These are phyloP conservation scores for Pedetes capensis DNA, from an alignment of 2,113 vertebrate genomes.

Conservation along the genomic window DNA sequence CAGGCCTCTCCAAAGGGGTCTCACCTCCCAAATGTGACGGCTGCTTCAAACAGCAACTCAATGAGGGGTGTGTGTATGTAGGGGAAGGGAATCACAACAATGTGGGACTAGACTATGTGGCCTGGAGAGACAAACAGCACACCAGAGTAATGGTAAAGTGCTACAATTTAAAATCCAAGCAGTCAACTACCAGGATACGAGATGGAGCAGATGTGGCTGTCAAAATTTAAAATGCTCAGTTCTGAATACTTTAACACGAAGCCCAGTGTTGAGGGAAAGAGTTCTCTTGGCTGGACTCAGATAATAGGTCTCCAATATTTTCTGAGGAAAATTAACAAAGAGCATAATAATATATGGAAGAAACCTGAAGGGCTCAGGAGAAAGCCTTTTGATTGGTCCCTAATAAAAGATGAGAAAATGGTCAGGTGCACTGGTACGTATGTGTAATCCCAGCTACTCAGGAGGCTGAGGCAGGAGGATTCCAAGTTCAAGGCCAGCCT, in stretches of 20 bases:
- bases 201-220: background rate
- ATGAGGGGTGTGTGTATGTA: fast-evolving
- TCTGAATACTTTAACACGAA: background rate
- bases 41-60: background rate
- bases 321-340: background rate
- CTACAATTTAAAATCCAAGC: background rate
- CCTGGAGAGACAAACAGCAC: background rate
- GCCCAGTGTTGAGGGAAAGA: background rate
- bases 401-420: background rate
- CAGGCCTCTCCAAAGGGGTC: background rate
- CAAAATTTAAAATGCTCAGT: background rate
- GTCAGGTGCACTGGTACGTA: too few species aligned
- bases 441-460: background rate
- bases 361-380: background rate
- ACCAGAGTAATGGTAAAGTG: background rate
- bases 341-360: background rate
- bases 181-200: background rate
- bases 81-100: background rate
- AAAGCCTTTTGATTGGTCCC: background rate
- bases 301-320: background rate
- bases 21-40: background rate
- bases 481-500: background rate
- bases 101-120: background rate
- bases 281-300: background rate
- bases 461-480: background rate